A percentile compares a stretch with the other conserved stretches of the same genome.
phyloP scores from a whole-genome alignment of 2,888 invertebrate species.

The Proisotoma minuta region DNA sequence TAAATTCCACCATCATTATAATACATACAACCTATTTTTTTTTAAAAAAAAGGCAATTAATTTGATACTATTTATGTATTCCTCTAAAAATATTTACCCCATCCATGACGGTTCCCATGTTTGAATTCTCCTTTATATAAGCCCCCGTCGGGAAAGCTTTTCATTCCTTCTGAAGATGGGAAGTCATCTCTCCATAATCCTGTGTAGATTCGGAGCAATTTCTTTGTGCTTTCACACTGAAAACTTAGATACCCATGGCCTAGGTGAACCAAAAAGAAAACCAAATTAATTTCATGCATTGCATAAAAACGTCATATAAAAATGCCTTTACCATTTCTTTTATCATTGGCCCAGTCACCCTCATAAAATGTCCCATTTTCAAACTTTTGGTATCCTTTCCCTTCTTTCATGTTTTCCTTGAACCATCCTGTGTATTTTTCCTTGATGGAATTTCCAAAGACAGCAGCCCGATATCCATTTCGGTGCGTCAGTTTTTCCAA shows the following conservation, averaged over 20 bases:
- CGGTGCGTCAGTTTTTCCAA: constrained; percentile 27
- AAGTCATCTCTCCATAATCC: constrained; percentile 41
- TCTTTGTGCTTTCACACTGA: constrained; percentile 29
- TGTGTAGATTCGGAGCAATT: constrained; percentile 34
- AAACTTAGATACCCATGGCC: constrained; percentile 52
- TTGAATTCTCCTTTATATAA: constrained; percentile 64
- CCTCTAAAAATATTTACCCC: constrained; percentile 19
- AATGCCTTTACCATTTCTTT: constrained; percentile 52
- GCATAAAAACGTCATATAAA: background rate
- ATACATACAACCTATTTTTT: constrained; percentile 34
- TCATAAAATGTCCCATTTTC: constrained; percentile 59
- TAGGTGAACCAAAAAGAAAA: background rate
- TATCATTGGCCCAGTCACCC: constrained; percentile 58
- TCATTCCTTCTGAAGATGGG: constrained; percentile 38
- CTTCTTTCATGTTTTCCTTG: constrained; percentile 38
- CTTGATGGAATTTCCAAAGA: constrained; percentile 32
- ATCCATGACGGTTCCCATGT: constrained; percentile 54
- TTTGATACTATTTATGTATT: background rate
- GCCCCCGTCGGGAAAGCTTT: constrained; percentile 54
- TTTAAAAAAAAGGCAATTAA: background rate
- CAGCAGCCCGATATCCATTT: constrained; percentile 42
- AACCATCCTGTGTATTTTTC: constrained; percentile 44
- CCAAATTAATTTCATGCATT: background rate
- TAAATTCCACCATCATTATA: constrained; percentile 38
- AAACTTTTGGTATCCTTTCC: constrained; percentile 50